Base-by-base conservation (phyloP, 2,797 vertebrate genomes). In the Neoniphon sammara region DNA sequence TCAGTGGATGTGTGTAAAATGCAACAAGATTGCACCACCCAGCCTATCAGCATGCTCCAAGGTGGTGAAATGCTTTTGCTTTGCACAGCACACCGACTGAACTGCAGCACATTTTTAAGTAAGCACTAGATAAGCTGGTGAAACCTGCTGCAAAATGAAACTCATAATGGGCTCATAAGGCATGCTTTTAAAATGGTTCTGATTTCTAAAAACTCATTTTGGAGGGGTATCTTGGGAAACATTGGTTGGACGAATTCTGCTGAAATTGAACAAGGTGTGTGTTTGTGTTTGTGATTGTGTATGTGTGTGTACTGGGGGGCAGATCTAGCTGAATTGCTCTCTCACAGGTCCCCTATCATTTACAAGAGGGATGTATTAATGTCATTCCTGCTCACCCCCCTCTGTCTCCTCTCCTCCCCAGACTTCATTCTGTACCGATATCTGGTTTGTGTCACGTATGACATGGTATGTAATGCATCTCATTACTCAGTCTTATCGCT, bases 391-490 rank as follows among this genome's bases (percentile, higher is more conserved):
- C 58, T 67, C 53, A 23, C 53, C 46, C 46, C 6, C n/a, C n/a
- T n/a, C n/a, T 54, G 3, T 46, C 20, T 56, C 71, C 57, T 0
- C 17, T 49, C 17, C 7, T 34, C 58, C 18, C 50, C 17, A 73
- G 23, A 66, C 23, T 62, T 66, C 17, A 5, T 14, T 20, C 31
- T 77, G 14, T 36, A 70, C 54, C 66, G 15, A 58, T 53, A 30
- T 86, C 84, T 90, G 85, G 59, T 84, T 81, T 73, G 70, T 83
- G 60, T 89, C 82, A 50, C 2, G 17, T 20, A 15, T 69, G 79
- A 66, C 39, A 5, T 60, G 66, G 50, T 63, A 49, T 1, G 7
- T 2, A 66, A 58, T 73, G 78, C 46, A 73, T 55, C 74, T 72
- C 57, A 46, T 80, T 70, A 31, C 67, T 72, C 49, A 0, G 50